These are phyloP conservation scores for Rutilus rutilus DNA, from an alignment of 2,113 vertebrate genomes.

Conservation along the genomic window DNA sequence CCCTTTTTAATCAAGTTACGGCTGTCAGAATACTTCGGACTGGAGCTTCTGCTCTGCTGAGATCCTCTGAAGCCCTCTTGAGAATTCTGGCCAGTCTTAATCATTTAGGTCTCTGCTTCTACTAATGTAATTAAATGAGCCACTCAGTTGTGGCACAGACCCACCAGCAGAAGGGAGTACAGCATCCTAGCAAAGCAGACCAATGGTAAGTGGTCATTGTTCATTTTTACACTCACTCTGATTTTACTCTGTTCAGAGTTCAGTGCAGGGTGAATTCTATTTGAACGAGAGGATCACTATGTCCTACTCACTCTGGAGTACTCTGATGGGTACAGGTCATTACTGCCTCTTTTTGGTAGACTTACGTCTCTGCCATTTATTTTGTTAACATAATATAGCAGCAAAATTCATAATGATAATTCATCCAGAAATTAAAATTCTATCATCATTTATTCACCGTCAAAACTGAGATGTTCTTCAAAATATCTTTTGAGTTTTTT, in stretches of 20 bases:
- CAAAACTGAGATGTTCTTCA: neutral
- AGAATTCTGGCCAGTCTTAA: neutral
- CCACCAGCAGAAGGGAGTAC: neutral
- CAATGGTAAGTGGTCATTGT: slow-evolving; percentile 37
- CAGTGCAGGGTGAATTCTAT: slow-evolving; percentile 23
- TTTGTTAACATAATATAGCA: neutral
- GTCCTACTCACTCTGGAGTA: neutral
- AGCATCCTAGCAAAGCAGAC: neutral
- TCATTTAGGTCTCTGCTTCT: neutral
- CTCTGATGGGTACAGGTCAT: neutral
- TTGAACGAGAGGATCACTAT: slow-evolving; percentile 1
- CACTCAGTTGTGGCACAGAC: slow-evolving; percentile 14
- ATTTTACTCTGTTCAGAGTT: slow-evolving; percentile 8
- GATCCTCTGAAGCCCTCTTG: neutral
- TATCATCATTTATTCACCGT: neutral
- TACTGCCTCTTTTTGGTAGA: neutral
- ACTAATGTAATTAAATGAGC: slow-evolving; percentile 32
- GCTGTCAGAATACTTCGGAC: neutral
- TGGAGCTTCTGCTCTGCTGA: neutral
- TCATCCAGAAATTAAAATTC: neutral
- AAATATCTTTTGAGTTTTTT: neutral
- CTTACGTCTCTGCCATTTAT: neutral
- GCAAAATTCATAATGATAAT: neutral
- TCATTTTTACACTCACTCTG: slow-evolving; percentile 2
- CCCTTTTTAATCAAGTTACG: neutral